Evolutionary conservation across 2,888 invertebrate genomes (phyloP), one percentile per base, ranked within the genome.

Genomic region (Venusia cambrica): DNA sequence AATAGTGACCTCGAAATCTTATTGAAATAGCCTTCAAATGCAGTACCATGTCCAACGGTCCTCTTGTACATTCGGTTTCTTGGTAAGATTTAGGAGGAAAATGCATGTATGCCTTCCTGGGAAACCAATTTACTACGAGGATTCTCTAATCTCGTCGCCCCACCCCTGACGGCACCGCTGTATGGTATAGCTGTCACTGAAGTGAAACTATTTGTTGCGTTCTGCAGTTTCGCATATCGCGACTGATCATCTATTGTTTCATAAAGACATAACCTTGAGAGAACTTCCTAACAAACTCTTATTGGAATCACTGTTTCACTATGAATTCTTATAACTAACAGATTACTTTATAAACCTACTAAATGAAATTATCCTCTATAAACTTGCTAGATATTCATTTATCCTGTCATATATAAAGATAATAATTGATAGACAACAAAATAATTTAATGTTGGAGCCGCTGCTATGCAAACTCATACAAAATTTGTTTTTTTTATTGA

Each of bases 1-100:
- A 38, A 51, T 60, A 61, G 57, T 83, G 83, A 76, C 83, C 79
- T 81, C 79, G 77, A 78, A 80, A 66, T 70, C 54, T 58, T 62
- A 63, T 63, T 67, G 65, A 66, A 73, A 64, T 63, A 62, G 67
- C 67, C 62, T 59, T 64, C 58, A 63, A 66, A 62, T 53, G 50
- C 51, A 56, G 54, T 45, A 40, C 43, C 40, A 41, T 53, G 54
- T 48, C 48, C 49, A 41, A 48, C 40, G 38, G 47, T 33, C 45
- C 20, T 29, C 34, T 28, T 45, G 37, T 34, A 40, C 38, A 26
- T 30, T 29, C 28, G 43, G 41, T 37, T 38, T 37, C 35, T 42
- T 37, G 24, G 21, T 29, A 24, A 19, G 34, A 28, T 38, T 31
- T 7, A 14, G 31, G 13, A 40, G 32, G 16, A 28, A 29, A 24